Percentiles rank a stretch among this genome's conserved stretches.
Evolutionary conservation across 2,888 invertebrate species (phyloP).

Genomic region (Gonocerus acuteangulatus): DNA sequence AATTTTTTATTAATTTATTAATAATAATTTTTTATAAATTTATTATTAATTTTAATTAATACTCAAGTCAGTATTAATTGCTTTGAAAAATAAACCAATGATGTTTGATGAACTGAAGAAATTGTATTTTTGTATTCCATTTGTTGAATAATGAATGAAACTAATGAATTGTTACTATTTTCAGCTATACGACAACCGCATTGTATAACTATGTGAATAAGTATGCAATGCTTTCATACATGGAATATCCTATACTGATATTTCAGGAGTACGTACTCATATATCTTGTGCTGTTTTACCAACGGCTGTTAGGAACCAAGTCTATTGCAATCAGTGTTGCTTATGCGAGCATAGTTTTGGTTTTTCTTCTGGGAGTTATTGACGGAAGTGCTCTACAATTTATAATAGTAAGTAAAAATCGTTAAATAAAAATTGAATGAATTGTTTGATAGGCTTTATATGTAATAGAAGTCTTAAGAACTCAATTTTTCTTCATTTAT

Average conservation of each 20-base stretch:
- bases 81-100: no score
- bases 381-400: constrained; percentile 49
- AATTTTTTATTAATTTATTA: no score
- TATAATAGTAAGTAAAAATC: constrained; percentile 50
- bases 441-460: constrained; percentile 5
- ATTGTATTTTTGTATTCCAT: no score
- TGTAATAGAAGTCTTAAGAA: neutral
- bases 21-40: no score
- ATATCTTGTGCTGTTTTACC: constrained; percentile 62
- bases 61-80: no score
- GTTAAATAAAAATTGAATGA: no score
- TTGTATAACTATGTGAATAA: constrained; percentile 70
- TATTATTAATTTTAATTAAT: no score
- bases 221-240: constrained; percentile 66
- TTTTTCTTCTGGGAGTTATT: constrained; percentile 46
- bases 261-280: constrained; percentile 66
- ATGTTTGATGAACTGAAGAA: no score
- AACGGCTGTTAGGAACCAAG: constrained; percentile 48
- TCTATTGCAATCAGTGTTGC: constrained; percentile 42
- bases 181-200: constrained; percentile 70
- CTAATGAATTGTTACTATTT: no score
- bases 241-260: constrained; percentile 77
- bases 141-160: no score
- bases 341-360: constrained; percentile 44
- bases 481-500: constrained; percentile 40